These are phyloP conservation scores for Marasmarcha lunaedactyla DNA, from an alignment of 2,888 invertebrate species.

Conservation along the genomic window DNA sequence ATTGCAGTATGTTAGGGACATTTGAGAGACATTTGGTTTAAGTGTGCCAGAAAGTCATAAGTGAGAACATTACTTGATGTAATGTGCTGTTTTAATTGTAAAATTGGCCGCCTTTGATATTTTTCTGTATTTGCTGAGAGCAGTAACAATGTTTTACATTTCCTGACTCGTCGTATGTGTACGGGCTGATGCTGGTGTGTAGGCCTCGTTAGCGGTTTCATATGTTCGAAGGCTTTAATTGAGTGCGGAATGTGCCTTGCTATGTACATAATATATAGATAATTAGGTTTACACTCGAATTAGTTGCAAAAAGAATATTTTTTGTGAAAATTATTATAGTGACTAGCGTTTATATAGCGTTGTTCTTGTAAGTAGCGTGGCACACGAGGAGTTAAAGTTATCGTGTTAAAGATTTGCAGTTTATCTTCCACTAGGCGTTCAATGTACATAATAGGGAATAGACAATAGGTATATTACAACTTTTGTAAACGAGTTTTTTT, in stretches of 20 bases:
- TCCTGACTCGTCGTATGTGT: neutral
- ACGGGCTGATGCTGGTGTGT: neutral
- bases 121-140: too few species aligned
- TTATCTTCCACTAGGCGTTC: conserved; percentile 66
- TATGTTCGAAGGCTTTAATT: conserved; percentile 57
- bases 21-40: conserved; percentile 41
- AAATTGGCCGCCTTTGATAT: neutral
- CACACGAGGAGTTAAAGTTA: conserved; percentile 51
- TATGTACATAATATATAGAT: conserved; percentile 54
- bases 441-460: conserved; percentile 59
- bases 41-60: conserved; percentile 19
- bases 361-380: conserved; percentile 44
- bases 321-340: conserved; percentile 61
- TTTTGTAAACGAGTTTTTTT: conserved; percentile 51
- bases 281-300: conserved; percentile 68
- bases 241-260: conserved; percentile 72
- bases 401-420: conserved; percentile 69
- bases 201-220: conserved; percentile 42
- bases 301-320: conserved; percentile 65
- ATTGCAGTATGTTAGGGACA: conserved; percentile 59
- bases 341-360: conserved; percentile 38
- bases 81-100: conserved; percentile 5
- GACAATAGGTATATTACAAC: conserved; percentile 47
- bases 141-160: neutral
- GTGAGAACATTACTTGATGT: conserved; percentile 11